phyloP scores from a whole-genome alignment of 2,113 vertebrate genomes.

The Sander vitreus region DNA sequence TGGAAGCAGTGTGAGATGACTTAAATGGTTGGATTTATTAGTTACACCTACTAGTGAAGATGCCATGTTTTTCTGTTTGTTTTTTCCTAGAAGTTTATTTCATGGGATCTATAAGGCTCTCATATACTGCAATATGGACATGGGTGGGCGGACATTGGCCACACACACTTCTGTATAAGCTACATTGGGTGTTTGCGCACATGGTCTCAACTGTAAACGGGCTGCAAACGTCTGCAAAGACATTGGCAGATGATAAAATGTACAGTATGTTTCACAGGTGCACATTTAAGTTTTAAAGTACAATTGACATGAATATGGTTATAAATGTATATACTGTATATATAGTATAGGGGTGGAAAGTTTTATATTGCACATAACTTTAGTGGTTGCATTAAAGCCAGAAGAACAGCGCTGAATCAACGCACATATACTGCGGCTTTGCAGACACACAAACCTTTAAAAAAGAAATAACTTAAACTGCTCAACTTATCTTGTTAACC shows the following conservation, averaged over 20 bases:
- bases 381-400: conserved; percentile 10
- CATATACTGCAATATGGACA: background rate
- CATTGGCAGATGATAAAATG: background rate
- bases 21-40: background rate
- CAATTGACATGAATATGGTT: no score
- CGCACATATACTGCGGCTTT: background rate
- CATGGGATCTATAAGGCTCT: background rate
- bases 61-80: no score
- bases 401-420: conserved; percentile 18
- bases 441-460: background rate
- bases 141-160: background rate
- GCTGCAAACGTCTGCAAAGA: background rate
- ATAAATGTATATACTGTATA: no score
- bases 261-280: background rate
- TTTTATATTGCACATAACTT: conserved; percentile 22
- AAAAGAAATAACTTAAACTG: background rate
- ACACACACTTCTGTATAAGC: background rate
- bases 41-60: background rate
- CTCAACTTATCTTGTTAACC: background rate
- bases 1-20: background rate
- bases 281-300: no score
- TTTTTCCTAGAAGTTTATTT: background rate
- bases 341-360: background rate
- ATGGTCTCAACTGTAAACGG: background rate
- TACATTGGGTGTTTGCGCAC: background rate